Evolutionary conservation across 2,113 vertebrate species (phyloP).

Genomic region (Eonycteris spelaea): DNA sequence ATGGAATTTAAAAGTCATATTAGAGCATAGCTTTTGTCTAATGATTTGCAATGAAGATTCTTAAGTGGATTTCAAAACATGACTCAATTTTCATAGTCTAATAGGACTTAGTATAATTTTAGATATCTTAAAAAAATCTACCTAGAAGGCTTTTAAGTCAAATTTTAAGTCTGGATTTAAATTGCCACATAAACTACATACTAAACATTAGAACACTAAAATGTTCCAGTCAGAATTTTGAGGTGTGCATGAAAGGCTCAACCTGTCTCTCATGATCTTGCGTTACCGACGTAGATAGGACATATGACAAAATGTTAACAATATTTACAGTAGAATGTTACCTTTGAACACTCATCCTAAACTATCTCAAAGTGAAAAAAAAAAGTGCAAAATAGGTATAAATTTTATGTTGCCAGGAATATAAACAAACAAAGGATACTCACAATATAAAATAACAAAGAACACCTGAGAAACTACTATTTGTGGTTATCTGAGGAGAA

Average conservation of each 20-base stretch:
- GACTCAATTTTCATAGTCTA: not conserved
- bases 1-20: not conserved
- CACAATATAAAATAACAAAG: not conserved
- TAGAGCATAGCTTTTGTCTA: not conserved
- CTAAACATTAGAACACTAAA: not conserved
- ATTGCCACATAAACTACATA: not conserved
- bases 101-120: not conserved
- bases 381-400: not conserved
- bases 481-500: not conserved
- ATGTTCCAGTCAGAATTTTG: not conserved
- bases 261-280: not conserved
- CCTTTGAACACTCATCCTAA: not conserved
- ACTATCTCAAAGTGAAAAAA: not conserved
- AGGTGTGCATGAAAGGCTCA: not conserved
- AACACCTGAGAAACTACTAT: not conserved
- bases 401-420: not conserved
- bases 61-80: not conserved
- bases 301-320: not conserved
- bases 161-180: not conserved
- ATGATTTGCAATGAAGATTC: not conserved
- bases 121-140: not conserved
- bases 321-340: not conserved
- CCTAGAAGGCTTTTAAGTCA: not conserved
- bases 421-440: not conserved
- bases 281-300: not conserved